Base-by-base conservation (phyloP, 2,888 invertebrate genomes). In the Ophion ellenae region DNA sequence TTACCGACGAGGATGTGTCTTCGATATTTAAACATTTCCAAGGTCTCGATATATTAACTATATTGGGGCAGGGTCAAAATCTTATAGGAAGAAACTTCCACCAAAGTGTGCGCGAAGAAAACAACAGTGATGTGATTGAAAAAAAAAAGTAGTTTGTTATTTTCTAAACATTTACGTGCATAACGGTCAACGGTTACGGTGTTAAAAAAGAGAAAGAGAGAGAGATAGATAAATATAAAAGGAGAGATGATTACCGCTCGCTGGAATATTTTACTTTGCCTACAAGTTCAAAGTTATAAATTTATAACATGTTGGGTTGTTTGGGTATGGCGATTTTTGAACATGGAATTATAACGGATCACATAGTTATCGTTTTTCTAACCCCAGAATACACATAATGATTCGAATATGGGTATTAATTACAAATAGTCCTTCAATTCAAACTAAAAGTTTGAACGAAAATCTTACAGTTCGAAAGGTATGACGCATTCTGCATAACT, bases 31-130 rank as follows among this genome's bases (percentile, higher is more conserved):
- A 53, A 63, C 75, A 76, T 80, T 40, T 20, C 11, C 1, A 24
- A 61, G 57, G 2, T 45, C 20, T 59, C 17, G 14, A 9, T n/a
- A 9, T n/a, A 28, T 9, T 28, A 24, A 59, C 47, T 45, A 69
- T 32, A 47, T 20, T 28, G 53, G 20, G 59, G 32, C 47, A 6
- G 59, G 53, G 61, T 40, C 32, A 67, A 70, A 28, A 66, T 24
- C 17, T 28, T 47, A 59, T 14, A 61, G 36, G 63, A 57, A 36
- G 24, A 80, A 86, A 82, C 79, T 67, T 73, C 36, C 77, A 83
- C 81, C 63, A 63, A 64, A 47, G 77, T 76, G 67, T 36, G 47
- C 66, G 11, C 45, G 40, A 63, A 40, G 64, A 69, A 40, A 64
- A 24, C n/a, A 57, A 7, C 61, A 57, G 24, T 20, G 69, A 40